A percentile compares a stretch with the other conserved stretches of the same genome.
These are phyloP conservation scores for Lamproptera curius DNA, from an alignment of 2,888 invertebrate species.

Conservation along the genomic window DNA sequence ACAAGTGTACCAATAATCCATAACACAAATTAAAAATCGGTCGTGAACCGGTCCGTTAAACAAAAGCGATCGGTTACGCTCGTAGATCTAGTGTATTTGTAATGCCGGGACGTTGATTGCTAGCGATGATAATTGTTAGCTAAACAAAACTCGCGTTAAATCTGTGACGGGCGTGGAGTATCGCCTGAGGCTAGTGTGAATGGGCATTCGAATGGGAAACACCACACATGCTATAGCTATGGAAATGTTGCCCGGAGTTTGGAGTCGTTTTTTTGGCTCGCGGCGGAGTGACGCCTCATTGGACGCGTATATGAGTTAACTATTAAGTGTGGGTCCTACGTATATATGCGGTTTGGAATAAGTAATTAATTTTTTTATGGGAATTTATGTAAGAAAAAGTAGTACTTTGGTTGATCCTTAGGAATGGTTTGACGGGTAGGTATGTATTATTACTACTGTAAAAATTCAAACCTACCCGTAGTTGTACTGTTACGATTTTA, in stretches of 20 bases:
- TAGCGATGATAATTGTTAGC: conserved; percentile 65
- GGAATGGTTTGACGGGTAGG: no score
- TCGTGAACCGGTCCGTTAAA: neutral
- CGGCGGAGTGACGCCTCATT: conserved; percentile 5
- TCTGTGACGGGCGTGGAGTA: conserved; percentile 51
- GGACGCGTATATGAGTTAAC: no score
- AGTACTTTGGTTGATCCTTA: no score
- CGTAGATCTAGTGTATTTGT: conserved; percentile 14
- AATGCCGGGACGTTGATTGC: conserved; percentile 49
- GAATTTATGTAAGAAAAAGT: no score
- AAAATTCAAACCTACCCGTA: no score
- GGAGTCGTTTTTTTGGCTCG: conserved; percentile 6
- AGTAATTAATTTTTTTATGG: no score
- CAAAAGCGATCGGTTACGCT: conserved; percentile 5
- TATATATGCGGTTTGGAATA: no score
- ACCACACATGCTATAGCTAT: conserved; percentile 11
- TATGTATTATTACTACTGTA: no score
- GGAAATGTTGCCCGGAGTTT: conserved; percentile 4
- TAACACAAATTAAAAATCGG: neutral
- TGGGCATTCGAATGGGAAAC: conserved; percentile 58
- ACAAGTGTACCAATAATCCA: no score
- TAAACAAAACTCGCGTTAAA: conserved; percentile 62
- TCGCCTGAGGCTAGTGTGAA: conserved; percentile 47
- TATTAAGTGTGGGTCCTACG: no score
- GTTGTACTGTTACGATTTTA: no score